phyloP scores from a whole-genome alignment of 2,888 invertebrate species.

The Meghimatium bilineatum region DNA sequence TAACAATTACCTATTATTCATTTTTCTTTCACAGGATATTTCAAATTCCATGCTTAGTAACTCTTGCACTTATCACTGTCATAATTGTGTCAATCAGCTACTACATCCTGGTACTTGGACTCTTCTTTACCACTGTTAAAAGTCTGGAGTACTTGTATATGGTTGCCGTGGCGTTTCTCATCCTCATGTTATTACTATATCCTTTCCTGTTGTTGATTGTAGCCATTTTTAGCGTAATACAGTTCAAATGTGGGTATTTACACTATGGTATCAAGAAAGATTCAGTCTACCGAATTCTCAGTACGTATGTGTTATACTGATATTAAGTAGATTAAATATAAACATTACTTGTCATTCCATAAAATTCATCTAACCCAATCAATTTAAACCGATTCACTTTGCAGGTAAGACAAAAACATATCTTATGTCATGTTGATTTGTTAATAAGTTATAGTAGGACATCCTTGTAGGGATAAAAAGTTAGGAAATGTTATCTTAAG shows the following conservation, averaged over 20 bases:
- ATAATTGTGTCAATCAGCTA: not conserved
- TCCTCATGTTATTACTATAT: not conserved
- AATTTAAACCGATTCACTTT: no score
- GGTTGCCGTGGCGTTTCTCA: not conserved
- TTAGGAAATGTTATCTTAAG: no score
- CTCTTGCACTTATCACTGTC: not conserved
- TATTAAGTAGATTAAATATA: no score
- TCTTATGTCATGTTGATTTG: no score
- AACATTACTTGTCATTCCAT: no score
- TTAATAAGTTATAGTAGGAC: no score
- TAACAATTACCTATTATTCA: no score
- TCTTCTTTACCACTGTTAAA: not conserved
- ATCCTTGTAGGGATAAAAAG: no score
- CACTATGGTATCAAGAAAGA: not conserved
- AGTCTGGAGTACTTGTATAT: not conserved
- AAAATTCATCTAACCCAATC: no score
- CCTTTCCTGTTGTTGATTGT: not conserved
- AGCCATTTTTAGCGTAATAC: not conserved
- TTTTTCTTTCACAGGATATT: not conserved
- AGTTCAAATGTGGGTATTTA: not conserved
- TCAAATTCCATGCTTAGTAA: not conserved
- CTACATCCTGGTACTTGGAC: not conserved
- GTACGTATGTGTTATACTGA: no score
- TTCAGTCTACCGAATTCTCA: not conserved
- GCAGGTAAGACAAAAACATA: no score